Evolutionary conservation across 1,140 invertebrate species (phyloP).

Genomic region (Ooceraea biroi): DNA sequence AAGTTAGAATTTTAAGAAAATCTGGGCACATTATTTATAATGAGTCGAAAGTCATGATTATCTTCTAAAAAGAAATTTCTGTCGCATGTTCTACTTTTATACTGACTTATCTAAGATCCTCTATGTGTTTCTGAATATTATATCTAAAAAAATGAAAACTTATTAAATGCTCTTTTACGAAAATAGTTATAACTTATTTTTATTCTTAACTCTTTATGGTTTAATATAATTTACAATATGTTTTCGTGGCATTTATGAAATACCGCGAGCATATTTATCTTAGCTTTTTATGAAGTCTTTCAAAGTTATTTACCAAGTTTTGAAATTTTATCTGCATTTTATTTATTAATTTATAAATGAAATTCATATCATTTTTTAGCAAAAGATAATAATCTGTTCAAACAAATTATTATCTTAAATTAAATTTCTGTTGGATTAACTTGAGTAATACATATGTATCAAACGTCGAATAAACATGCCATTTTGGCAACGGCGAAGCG

Average conservation of each 20-base stretch:
- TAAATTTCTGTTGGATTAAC: conserved; percentile 1
- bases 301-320: neutral
- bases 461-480: neutral
- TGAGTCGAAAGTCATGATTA: conserved; percentile 9
- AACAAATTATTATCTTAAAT: neutral
- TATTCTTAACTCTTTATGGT: neutral
- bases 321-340: too few species aligned
- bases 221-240: neutral
- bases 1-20: neutral
- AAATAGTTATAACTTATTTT: neutral
- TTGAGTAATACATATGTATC: conserved; percentile 20
- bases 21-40: conserved; percentile 19
- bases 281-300: neutral
- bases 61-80: conserved; percentile 12
- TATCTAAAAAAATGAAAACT: neutral
- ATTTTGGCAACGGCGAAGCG: conserved; percentile 16
- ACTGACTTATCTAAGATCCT: neutral
- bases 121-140: neutral
- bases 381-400: neutral
- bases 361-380: neutral
- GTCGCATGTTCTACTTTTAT: conserved; percentile 38
- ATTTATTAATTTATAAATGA: too few species aligned
- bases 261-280: neutral
- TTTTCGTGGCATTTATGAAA: neutral
- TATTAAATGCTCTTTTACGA: neutral